These are phyloP conservation scores for Argopecten irradians DNA, from an alignment of 1,140 invertebrate genomes.

Conservation along the genomic window DNA sequence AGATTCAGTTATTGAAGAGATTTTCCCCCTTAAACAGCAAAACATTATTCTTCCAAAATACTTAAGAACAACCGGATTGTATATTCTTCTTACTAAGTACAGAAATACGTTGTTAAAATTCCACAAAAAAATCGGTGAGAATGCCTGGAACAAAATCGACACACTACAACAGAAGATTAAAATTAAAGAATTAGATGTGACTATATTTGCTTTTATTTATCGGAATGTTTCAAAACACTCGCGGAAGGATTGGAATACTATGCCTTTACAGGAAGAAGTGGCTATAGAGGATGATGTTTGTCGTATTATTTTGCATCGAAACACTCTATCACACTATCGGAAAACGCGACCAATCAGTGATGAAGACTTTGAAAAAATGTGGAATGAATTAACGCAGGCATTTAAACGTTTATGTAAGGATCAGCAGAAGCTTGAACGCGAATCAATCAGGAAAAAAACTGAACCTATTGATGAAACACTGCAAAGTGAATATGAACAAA, in stretches of 20 bases:
- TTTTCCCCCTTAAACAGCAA: not conserved
- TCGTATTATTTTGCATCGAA: not conserved
- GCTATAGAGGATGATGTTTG: not conserved
- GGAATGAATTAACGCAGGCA: not conserved
- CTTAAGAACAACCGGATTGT: not conserved
- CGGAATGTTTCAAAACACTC: not conserved
- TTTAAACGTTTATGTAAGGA: not conserved
- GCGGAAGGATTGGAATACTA: not conserved
- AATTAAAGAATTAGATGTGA: not conserved
- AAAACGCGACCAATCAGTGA: not conserved
- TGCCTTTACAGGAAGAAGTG: not conserved
- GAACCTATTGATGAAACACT: not conserved
- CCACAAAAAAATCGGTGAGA: not conserved
- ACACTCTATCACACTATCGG: not conserved
- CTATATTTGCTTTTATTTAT: not conserved
- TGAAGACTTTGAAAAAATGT: not conserved
- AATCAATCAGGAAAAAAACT: not conserved
- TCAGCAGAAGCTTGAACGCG: not conserved
- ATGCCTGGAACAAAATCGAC: not conserved
- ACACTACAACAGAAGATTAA: not conserved
- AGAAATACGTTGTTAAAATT: not conserved
- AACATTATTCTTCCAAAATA: not conserved
- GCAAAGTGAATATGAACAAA: not conserved
- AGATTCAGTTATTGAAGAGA: not conserved
- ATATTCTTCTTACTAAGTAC: not conserved